Conservation (phyloP, 2,113 vertebrate genomes). For the Callithrix jacchus region DNA sequence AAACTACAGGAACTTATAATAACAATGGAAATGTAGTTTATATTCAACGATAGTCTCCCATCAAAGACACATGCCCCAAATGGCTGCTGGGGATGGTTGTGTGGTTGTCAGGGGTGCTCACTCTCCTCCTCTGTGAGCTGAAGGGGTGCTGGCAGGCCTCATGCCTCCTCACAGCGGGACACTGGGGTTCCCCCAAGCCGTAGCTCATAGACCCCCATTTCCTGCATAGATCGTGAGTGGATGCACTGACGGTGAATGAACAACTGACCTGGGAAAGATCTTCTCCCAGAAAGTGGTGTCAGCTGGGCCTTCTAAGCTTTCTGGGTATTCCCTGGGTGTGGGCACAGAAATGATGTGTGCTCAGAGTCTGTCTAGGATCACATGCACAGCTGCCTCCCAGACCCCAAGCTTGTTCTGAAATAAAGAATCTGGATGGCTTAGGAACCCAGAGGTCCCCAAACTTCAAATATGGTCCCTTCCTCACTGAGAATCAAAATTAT, state of each 20-base stretch:
- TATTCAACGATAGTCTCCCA: background rate
- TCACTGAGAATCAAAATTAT: background rate
- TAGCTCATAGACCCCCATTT: background rate
- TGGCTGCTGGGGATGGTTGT: background rate
- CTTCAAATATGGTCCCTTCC: background rate
- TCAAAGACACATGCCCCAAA: background rate
- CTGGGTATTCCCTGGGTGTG: background rate
- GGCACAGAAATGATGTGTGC: background rate
- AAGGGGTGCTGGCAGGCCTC: background rate
- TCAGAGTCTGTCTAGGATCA: background rate
- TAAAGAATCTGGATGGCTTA: background rate
- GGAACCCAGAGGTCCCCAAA: background rate
- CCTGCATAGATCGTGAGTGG: background rate
- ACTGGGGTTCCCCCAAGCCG: background rate
- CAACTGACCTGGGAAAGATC: background rate
- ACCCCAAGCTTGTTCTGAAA: background rate
- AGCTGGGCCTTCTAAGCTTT: background rate
- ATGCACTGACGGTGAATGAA: too few species aligned
- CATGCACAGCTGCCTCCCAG: background rate
- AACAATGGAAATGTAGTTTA: background rate
- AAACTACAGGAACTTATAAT: background rate
- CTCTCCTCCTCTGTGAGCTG: background rate
- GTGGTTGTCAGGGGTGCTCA: background rate
- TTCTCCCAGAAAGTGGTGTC: background rate
- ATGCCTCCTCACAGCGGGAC: background rate